Base-by-base conservation (phyloP, 2,113 vertebrate species). In the Laticauda laticaudata region DNA sequence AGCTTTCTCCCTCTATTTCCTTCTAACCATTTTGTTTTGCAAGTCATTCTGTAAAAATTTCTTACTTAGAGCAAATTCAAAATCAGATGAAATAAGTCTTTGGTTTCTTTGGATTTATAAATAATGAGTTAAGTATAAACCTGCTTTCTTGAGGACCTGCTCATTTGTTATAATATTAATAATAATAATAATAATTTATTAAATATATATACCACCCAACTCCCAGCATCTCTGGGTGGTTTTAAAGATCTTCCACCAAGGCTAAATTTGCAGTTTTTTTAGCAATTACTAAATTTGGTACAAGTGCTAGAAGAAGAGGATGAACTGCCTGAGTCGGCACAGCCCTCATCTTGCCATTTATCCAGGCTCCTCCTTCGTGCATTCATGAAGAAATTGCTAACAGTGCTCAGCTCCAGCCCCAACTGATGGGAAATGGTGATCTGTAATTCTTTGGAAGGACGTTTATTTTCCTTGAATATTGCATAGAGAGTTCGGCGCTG, bases 311-410 rank as follows among this genome's bases (percentile, higher is more conserved):
- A 98, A 96, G 98, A 98, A 95, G 98, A 98, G 95, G 98, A 98
- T 94, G 98, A 98, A 96, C 98, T 98, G 97, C 97, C 97, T 92
- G 98, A 97, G 97, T 98, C 98, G 96, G 98, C 98, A 96, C 98
- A 98, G 95, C 99, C 99, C 88, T 99, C 99, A 90, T 99, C 99
- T 97, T 99, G 98, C 99, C 99, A 99, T 96, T 99, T 99, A 97
- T 99, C 99, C 95, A 99, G 98, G 97, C 99, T 99, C 96, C 99
- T 98, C 96, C 99, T 98, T 85, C 99, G 98, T 12, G 99, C 99
- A 45, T 99, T 99, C 99, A 99, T 99, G 97, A 99, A 99, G 98
- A 99, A 99, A 98, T 99, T 99, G 98, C 99, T 99, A 98, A 99
- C 99, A 14, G 99, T 99, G 97, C 99, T 98, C 96, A 99, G 98